Evolutionary conservation across 2,888 invertebrate species (phyloP).

Genomic region (Euphydryas editha): DNA sequence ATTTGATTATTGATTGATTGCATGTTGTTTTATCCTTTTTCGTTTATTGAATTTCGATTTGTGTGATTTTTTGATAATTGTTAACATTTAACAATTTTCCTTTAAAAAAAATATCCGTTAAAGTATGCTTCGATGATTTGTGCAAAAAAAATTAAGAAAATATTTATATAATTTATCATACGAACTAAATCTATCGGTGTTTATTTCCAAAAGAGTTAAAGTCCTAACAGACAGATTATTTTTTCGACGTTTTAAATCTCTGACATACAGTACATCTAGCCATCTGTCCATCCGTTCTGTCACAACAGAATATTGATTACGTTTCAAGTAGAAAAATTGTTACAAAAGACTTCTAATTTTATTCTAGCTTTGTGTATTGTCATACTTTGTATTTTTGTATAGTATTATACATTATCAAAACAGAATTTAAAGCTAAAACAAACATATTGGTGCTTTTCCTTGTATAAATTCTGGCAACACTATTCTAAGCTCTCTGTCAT

Average conservation of each 20-base stretch:
- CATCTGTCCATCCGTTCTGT: slow-evolving; percentile 33
- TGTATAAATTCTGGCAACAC: no score
- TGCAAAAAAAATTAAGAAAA: no score
- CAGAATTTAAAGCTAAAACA: no score
- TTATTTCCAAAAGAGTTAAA: background rate
- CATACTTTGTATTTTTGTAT: background rate
- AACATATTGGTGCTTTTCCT: no score
- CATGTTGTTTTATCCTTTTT: no score
- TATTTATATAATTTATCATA: background rate
- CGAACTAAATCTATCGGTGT: background rate
- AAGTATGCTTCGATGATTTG: background rate
- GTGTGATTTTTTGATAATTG: no score
- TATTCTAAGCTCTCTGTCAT: no score
- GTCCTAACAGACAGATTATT: slow-evolving; percentile 10
- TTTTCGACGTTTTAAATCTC: slow-evolving; percentile 22
- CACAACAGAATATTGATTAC: slow-evolving; percentile 37
- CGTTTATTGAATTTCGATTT: no score
- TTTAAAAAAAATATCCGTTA: no score
- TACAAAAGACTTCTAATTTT: slow-evolving; percentile 19
- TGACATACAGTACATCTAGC: slow-evolving; percentile 18
- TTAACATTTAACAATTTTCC: no score
- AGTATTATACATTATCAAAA: no score
- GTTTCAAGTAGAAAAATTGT: slow-evolving; percentile 25
- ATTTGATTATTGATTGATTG: no score
- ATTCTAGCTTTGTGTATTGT: background rate